These are phyloP conservation scores for Alligator mississippiensis DNA, from an alignment of 2,113 vertebrate genomes.

Conservation along the genomic window DNA sequence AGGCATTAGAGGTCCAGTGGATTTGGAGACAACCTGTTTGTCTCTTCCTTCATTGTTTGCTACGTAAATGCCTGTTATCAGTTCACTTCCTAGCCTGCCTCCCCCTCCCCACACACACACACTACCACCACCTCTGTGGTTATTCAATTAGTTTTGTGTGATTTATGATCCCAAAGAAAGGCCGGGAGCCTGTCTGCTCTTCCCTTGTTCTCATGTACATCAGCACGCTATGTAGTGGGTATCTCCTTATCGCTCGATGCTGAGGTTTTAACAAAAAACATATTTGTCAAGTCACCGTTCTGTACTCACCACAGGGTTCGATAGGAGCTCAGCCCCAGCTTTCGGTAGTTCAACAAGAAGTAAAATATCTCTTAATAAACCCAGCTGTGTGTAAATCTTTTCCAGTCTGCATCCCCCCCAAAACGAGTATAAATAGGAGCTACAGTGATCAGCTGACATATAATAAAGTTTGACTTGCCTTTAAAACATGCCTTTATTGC, in stretches of 20 bases:
- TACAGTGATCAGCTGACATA: not conserved
- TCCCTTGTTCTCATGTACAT: not conserved
- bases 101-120: not conserved
- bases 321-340: constrained; percentile 50
- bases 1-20: accelerated
- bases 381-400: not conserved
- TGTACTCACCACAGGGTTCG: constrained; percentile 44
- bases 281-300: constrained; percentile 72
- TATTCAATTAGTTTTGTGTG: constrained; percentile 32
- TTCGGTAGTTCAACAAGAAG: constrained; percentile 6
- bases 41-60: not conserved
- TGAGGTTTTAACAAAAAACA: constrained; percentile 61
- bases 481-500: not conserved
- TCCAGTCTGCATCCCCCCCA: not conserved
- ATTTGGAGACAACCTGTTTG: not conserved
- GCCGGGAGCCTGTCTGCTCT: not conserved
- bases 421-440: not conserved
- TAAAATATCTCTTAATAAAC: constrained; percentile 21
- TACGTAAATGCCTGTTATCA: not conserved
- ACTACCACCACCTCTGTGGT: not conserved
- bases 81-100: not conserved
- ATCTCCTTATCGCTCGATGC: constrained; percentile 11
- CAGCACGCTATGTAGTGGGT: not conserved
- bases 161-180: constrained; percentile 5
- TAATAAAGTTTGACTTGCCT: constrained; percentile 45